Evolutionary conservation across 2,888 invertebrate genomes (phyloP).

Genomic region (Lepidocyrtinus sp.): DNA sequence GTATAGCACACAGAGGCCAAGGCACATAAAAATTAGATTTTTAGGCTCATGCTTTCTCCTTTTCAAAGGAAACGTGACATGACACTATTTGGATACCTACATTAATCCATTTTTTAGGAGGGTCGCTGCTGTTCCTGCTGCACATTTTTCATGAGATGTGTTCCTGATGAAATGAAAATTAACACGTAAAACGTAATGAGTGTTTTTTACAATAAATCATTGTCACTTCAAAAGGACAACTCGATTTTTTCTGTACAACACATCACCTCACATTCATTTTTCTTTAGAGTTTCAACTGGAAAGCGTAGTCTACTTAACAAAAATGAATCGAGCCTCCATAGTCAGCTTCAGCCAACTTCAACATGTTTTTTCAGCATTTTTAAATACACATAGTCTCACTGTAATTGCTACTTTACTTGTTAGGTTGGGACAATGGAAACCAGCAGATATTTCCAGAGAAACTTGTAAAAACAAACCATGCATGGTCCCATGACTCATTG

Average conservation of each 20-base stretch:
- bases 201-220: conserved; percentile 54
- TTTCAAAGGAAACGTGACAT: conserved; percentile 22
- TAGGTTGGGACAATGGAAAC: background rate
- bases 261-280: background rate
- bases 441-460: background rate
- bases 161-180: conserved; percentile 46
- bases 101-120: background rate
- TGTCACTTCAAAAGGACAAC: conserved; percentile 54
- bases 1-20: background rate
- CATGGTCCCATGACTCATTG: background rate
- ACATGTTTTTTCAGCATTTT: background rate
- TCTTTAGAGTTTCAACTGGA: background rate
- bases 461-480: background rate
- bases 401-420: conserved; percentile 12
- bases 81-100: conserved; percentile 2
- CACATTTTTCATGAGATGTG: conserved; percentile 6
- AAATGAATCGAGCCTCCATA: background rate
- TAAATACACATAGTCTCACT: too few relatives aligned
- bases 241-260: background rate
- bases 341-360: background rate
- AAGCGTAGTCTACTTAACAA: background rate
- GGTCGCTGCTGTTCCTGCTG: background rate
- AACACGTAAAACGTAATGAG: conserved; percentile 53
- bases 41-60: conserved; percentile 9
- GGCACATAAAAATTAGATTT: background rate